Evolutionary conservation across 2,113 vertebrate genomes (phyloP), one percentile per base, ranked within the genome.

Genomic region (Ranitomeya variabilis): DNA sequence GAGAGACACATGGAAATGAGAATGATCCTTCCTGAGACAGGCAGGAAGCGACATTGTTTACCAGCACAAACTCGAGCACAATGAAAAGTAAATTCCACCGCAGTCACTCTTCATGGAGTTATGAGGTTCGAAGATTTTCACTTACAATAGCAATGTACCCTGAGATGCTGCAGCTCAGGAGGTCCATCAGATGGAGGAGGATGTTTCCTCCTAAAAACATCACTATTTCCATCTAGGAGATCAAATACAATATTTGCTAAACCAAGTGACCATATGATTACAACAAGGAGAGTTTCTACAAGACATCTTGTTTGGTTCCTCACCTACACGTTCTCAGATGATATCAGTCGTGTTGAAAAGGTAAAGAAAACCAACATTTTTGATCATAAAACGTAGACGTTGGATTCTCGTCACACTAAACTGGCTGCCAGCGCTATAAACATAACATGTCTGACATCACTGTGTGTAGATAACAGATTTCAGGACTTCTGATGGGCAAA

Each of bases 11-110:
- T 69, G 81, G 81, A 69, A 83, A 57, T 64, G 62, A 54, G 45
- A n/a, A 37, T 14, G 62, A 83, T 69, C 37, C 81, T 83, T 83
- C 81, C 81, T 69, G 31, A 81, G 14, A 69, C 37, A 19, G 62
- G 26, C 62, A 69, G 81, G 81, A 83, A 83, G 45, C 15, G 37
- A 83, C 51, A 83, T 83, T 69, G 81, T 83, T 23, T 23, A 1
- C 45, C 51, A 62, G 45, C 37, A 4, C 6, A 59, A n/a, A 26
- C 11, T n/a, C 55, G 16, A 51, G n/a, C 54, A 55, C 19, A 77
- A 13, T 54, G 19, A 78, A 80, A 80, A 15, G 52, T 54, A 7
- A 80, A 23, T 4, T 14, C 37, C 26, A 74, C 21, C 15, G 15
- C 67, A 18, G 15, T 19, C 74, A 77, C 18, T 77, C 74, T 52